Base-by-base conservation (phyloP, 2,113 vertebrate species). In the Philantomba maxwellii region DNA sequence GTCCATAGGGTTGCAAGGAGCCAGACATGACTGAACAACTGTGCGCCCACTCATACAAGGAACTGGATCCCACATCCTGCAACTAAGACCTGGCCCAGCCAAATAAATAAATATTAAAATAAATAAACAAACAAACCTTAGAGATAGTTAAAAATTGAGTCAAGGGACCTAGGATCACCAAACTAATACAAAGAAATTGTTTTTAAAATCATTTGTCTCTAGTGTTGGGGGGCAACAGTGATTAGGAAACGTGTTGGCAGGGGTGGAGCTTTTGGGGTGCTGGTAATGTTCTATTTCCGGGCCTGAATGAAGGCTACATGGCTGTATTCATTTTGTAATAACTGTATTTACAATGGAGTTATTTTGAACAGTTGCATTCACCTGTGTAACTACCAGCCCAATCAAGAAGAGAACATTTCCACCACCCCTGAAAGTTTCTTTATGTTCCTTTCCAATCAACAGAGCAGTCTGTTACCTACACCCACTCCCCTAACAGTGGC, bases 21-120 rank as follows among this genome's bases (percentile, higher is more conserved):
- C 23, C 9, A 0, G 17, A 70, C 19, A 23, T 0, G 1, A 11
- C 9, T 36, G n/a, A 70, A n/a, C 64, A 70, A 36, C n/a, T 36
- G n/a, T 70, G n/a, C 2, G 23, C 17, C 9, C n/a, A 12, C 19
- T 70, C 64, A 21, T 36, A 36, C 9, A 36, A 36, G 64, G n/a
- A 70, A 36, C n/a, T 36, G 21, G 36, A 25, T 25, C 6, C 36
- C 11, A 73, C 36, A 13, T 43, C 36, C 36, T 43, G 70, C 36
- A 43, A 25, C 36, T 25, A 43, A 43, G 17, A 36, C n/a, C 64
- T 70, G 64, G 66, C 11, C 70, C 36, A 25, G 36, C 5, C 70
- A 73, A 43, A 73, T 39, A 39, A 73, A 23, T 39, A 39, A 25
- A 73, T 13, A 75, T 14, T 25, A 77, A 28, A 28, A 39, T 6